Conservation (phyloP, 2,113 vertebrate species). For the Neolamprologus kungweensis region DNA sequence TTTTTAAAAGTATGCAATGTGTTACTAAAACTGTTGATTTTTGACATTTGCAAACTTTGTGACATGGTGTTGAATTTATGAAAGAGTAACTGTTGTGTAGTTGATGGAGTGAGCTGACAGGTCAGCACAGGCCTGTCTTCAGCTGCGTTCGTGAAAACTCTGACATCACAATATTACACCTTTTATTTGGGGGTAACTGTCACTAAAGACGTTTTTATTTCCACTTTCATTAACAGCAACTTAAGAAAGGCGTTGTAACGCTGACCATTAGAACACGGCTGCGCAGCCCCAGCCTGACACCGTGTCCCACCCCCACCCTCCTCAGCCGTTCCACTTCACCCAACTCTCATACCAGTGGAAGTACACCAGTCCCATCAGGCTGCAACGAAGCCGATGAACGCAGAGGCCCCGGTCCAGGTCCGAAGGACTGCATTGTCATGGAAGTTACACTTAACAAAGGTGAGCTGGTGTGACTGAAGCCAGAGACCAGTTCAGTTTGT, state of each 20-base stretch:
- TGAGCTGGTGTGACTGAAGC: slow-evolving; percentile 15
- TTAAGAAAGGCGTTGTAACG: slow-evolving; percentile 90
- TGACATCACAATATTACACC: not conserved
- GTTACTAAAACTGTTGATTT: not conserved
- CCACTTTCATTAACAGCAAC: slow-evolving; percentile 73
- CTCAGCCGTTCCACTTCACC: slow-evolving; percentile 88
- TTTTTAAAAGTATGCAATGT: not conserved
- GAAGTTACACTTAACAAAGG: slow-evolving; percentile 94
- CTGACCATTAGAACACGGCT: slow-evolving; percentile 88
- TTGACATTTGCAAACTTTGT: not conserved
- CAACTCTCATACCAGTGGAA: slow-evolving; percentile 72
- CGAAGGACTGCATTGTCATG: slow-evolving; percentile 93
- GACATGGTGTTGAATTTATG: not conserved
- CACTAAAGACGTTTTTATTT: not conserved
- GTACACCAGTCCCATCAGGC: not conserved
- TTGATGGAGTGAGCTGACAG: not conserved
- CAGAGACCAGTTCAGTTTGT: not conserved
- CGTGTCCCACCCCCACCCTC: slow-evolving; percentile 82
- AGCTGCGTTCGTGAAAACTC: not conserved
- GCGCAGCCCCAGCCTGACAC: slow-evolving; percentile 90
- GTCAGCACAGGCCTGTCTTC: not conserved
- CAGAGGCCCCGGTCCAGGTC: slow-evolving; percentile 74
- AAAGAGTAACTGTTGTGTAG: not conserved
- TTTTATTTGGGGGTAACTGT: not conserved
- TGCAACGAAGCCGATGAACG: slow-evolving; percentile 73